Conservation (phyloP, 2,113 vertebrate genomes). For the Vicugna pacos region DNA sequence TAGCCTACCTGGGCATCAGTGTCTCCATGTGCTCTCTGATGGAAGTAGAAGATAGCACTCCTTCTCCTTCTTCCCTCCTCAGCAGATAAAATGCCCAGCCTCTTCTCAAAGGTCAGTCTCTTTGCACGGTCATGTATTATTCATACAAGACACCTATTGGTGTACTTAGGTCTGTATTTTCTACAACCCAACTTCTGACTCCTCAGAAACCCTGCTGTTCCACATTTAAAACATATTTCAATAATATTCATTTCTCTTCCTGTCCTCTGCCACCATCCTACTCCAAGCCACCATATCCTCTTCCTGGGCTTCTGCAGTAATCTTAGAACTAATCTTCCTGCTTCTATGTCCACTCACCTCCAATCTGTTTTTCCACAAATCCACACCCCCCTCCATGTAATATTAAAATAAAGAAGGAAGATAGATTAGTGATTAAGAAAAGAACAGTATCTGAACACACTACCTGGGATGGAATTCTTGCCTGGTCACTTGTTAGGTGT, state of each 20-base stretch:
- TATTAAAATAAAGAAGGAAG: neutral
- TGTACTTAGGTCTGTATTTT: neutral
- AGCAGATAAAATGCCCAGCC: neutral
- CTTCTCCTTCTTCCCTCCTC: neutral
- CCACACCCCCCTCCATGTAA: neutral
- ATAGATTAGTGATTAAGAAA: neutral
- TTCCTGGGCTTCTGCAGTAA: neutral
- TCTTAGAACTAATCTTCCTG: neutral
- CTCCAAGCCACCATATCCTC: neutral
- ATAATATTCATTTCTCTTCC: neutral
- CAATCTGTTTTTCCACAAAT: neutral
- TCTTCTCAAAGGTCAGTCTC: neutral
- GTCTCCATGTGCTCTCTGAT: neutral
- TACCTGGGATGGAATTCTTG: neutral
- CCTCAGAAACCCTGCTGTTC: neutral
- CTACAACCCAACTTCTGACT: neutral
- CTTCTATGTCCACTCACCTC: neutral
- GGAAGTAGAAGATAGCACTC: neutral
- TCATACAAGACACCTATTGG: neutral
- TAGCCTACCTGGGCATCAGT: neutral
- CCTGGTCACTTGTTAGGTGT: neutral
- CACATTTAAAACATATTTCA: neutral
- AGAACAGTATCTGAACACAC: neutral
- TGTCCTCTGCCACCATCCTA: neutral
- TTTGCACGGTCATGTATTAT: neutral